phyloP scores from a whole-genome alignment of 2,888 invertebrate genomes.

The Steromphala cineraria region DNA sequence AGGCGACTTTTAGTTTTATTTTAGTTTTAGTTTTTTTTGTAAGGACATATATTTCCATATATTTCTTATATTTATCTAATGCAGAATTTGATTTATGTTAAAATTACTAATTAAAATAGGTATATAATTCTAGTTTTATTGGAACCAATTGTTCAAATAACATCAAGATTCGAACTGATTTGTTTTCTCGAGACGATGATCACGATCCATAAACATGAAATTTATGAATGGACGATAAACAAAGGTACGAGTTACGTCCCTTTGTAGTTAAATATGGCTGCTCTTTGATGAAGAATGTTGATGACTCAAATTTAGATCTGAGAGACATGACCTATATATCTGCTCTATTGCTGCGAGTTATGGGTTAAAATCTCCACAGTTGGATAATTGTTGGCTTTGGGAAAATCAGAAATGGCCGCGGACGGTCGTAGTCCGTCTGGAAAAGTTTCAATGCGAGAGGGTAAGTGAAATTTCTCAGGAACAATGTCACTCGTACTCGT shows the following conservation, averaged over 20 bases:
- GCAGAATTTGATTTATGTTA: too few species aligned
- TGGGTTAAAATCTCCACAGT: conserved; percentile 2
- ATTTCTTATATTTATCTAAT: too few species aligned
- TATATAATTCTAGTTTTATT: too few species aligned
- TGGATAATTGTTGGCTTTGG: not conserved
- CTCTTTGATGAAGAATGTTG: conserved; percentile 1
- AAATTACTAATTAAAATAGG: too few species aligned
- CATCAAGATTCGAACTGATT: too few species aligned
- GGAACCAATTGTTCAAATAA: too few species aligned
- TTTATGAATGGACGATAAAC: too few species aligned
- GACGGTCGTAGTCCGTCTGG: conserved; percentile 16
- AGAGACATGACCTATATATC: not conserved
- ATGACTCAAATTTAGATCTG: not conserved
- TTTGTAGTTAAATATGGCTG: conserved; percentile 6
- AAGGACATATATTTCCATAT: too few species aligned
- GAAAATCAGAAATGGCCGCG: conserved; percentile 15
- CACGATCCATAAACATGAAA: too few species aligned
- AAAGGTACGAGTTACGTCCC: not conserved
- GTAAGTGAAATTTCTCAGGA: conserved; percentile 3
- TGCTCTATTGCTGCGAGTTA: not conserved
- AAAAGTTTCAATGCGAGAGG: conserved; percentile 16
- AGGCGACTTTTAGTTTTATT: too few species aligned
- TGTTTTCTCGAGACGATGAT: too few species aligned
- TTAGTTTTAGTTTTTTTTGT: too few species aligned
- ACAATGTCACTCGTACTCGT: not conserved